These are phyloP conservation scores for Halyomorpha halys DNA, from an alignment of 1,140 invertebrate genomes.

Conservation along the genomic window DNA sequence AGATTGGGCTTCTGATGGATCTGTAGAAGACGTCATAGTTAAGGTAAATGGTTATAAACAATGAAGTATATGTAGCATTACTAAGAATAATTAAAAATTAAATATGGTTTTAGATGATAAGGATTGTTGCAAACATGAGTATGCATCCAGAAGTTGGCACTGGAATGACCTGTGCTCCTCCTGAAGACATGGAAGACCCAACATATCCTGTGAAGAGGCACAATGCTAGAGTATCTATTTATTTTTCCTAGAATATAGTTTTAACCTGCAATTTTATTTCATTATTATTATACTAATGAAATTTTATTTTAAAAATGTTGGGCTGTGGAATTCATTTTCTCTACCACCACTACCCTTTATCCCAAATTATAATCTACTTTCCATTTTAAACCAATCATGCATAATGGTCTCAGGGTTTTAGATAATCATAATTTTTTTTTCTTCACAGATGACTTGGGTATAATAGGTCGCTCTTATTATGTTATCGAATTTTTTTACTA, in stretches of 20 bases:
- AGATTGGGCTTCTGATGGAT: slow-evolving; percentile 40
- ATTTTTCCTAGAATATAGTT: not conserved
- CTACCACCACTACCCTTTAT: too few species aligned
- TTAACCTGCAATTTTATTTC: not conserved
- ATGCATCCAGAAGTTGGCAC: slow-evolving; percentile 57
- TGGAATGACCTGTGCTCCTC: slow-evolving; percentile 38
- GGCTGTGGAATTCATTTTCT: not conserved
- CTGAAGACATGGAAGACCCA: slow-evolving; percentile 25
- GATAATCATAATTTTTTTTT: too few species aligned
- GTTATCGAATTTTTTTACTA: too few species aligned
- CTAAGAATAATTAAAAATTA: not conserved
- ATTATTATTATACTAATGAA: too few species aligned
- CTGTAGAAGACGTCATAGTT: slow-evolving; percentile 54
- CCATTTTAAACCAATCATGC: too few species aligned
- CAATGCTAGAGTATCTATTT: slow-evolving; percentile 22
- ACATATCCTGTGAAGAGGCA: slow-evolving; percentile 8
- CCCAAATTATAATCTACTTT: too few species aligned
- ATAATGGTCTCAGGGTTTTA: too few species aligned
- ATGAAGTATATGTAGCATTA: not conserved
- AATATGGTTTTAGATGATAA: slow-evolving; percentile 42
- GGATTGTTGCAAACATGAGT: slow-evolving; percentile 62
- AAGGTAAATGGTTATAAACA: slow-evolving; percentile 39
- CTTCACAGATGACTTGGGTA: too few species aligned
- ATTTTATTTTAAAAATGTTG: not conserved
- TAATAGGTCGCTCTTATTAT: too few species aligned